Evolutionary conservation across 2,113 vertebrate genomes (phyloP).

Genomic region (Rana temporaria): DNA sequence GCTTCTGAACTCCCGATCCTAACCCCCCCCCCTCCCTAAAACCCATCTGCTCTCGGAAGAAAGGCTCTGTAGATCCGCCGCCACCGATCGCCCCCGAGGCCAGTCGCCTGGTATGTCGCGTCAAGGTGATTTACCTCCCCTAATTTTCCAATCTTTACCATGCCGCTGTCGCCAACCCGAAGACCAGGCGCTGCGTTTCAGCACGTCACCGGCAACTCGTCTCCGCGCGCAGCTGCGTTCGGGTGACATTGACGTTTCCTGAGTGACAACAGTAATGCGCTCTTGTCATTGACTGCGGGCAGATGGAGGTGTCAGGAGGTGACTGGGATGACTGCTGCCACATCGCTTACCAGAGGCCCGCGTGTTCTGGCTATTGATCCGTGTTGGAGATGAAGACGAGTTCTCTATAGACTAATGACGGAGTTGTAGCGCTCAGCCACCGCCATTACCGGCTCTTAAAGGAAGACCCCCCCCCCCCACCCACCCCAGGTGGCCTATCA

Average conservation of each 20-base stretch:
- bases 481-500: no score
- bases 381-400: neutral
- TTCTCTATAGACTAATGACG: neutral
- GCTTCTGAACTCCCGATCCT: no score
- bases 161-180: neutral
- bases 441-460: neutral
- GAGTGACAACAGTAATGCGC: slow-evolving; percentile 13
- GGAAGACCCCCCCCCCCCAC: no score
- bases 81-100: neutral
- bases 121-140: neutral
- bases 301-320: slow-evolving; percentile 15
- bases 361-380: neutral
- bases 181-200: neutral
- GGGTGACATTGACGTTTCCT: neutral
- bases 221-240: no score
- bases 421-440: neutral
- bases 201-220: no score
- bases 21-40: no score
- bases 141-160: neutral
- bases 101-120: neutral
- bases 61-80: no score
- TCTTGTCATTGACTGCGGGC: neutral
- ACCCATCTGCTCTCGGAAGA: no score
- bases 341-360: no score
- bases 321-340: neutral